Evolutionary conservation across 2,888 invertebrate genomes (phyloP).

Genomic region (Coenonympha arcania): DNA sequence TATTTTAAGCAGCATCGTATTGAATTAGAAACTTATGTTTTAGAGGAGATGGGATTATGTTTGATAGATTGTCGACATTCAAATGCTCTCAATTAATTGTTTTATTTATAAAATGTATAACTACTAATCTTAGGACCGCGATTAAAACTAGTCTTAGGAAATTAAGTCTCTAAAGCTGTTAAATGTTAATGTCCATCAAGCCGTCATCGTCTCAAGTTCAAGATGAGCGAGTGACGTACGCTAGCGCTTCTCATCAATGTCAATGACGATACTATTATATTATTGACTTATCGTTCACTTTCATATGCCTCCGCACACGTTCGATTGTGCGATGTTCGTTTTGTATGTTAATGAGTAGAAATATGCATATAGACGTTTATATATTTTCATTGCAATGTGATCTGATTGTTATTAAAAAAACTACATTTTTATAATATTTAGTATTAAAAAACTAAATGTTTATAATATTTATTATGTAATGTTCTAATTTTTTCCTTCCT

Average conservation of each 20-base stretch:
- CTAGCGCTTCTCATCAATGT: conserved; percentile 50
- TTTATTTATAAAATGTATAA: no score
- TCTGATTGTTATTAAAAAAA: conserved; percentile 5
- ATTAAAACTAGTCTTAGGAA: conserved; percentile 2
- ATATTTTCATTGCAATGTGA: not conserved
- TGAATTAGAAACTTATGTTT: no score
- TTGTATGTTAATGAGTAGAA: not conserved
- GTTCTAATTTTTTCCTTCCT: no score
- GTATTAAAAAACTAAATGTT: no score
- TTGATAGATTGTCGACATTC: no score
- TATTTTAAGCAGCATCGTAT: no score
- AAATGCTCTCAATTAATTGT: no score
- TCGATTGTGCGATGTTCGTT: not conserved
- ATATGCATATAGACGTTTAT: no score
- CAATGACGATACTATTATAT: no score
- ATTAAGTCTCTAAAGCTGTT: conserved; percentile 28
- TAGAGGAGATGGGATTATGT: no score
- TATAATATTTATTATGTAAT: no score
- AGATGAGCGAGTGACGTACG: conserved; percentile 46
- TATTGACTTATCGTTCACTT: conserved; percentile 53
- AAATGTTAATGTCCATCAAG: conserved; percentile 42
- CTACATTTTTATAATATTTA: no score
- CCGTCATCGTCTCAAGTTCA: conserved; percentile 58
- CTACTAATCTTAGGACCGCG: not conserved
- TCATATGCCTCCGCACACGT: conserved; percentile 43